Evolutionary conservation across 2,113 vertebrate genomes (phyloP).

Genomic region (Trematomus loennbergii): DNA sequence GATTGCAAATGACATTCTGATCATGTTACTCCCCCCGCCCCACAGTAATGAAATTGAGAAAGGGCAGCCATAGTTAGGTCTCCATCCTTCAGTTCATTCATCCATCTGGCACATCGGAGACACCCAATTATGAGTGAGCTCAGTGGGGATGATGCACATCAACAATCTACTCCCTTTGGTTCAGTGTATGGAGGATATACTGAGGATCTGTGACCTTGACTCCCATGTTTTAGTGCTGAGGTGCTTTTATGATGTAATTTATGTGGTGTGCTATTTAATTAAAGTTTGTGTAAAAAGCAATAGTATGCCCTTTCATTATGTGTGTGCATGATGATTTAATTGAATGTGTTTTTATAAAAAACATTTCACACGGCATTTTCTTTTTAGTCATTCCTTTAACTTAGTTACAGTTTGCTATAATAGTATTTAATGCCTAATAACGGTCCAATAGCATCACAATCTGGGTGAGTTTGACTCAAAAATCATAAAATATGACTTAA

Average conservation of each 20-base stretch:
- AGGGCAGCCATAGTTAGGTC: conserved; percentile 30
- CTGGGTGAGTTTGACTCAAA: not conserved
- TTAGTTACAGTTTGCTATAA: not conserved
- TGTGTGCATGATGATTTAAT: conserved; percentile 15
- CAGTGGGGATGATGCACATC: conserved; percentile 27
- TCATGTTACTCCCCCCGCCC: conserved; percentile 9
- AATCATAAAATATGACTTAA: not conserved
- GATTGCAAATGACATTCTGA: conserved; percentile 47
- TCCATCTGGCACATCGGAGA: conserved; percentile 42
- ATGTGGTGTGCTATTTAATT: not conserved
- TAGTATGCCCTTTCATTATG: no score
- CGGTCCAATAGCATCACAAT: not conserved
- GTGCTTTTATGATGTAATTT: not conserved
- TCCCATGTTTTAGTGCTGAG: not conserved
- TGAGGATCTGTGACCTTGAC: conserved; percentile 1
- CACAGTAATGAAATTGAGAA: conserved; percentile 25
- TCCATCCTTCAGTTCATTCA: conserved; percentile 33
- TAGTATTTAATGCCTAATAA: conserved; percentile 21
- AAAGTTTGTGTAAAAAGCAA: not conserved
- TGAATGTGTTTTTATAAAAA: conserved; percentile 19
- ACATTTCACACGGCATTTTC: conserved; percentile 21
- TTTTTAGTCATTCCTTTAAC: conserved; percentile 38
- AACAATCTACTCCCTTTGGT: conserved; percentile 18
- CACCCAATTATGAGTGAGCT: conserved; percentile 26
- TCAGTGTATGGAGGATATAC: conserved; percentile 6